A percentile compares a stretch with the other conserved stretches of the same genome.
Evolutionary conservation across 2,888 invertebrate genomes (phyloP).

Genomic region (Phengaris arion): DNA sequence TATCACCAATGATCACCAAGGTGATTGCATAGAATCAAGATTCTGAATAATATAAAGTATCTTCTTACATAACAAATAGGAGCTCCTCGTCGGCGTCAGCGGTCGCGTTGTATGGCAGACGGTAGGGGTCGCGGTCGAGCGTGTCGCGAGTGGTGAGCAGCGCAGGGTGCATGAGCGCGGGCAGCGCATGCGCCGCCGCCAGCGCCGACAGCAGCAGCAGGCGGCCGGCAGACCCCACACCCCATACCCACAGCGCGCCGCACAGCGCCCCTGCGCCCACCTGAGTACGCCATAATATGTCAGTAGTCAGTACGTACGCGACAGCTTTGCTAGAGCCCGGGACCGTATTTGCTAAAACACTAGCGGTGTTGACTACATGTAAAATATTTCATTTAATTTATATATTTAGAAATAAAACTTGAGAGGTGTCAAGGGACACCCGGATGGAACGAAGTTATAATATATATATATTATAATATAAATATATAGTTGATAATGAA

Average conservation of each 20-base stretch:
- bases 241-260: conserved; percentile 65
- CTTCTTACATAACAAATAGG: conserved; percentile 39
- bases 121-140: conserved; percentile 61
- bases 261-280: conserved; percentile 63
- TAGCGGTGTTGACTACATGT: no score
- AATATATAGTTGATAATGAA: no score
- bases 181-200: conserved; percentile 54
- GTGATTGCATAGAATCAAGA: background rate
- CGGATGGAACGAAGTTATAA: no score
- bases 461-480: no score
- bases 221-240: conserved; percentile 56
- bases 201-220: conserved; percentile 50
- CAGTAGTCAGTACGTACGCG: no score
- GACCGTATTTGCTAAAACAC: no score
- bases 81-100: conserved; percentile 49
- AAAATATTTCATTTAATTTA: no score
- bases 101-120: conserved; percentile 52
- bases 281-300: conserved; percentile 42
- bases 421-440: no score
- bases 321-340: no score
- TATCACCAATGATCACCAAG: background rate
- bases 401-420: no score
- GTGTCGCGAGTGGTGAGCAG: conserved; percentile 52
- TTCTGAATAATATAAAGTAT: background rate
- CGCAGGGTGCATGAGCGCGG: conserved; percentile 54